Evolutionary conservation across 1,140 invertebrate species (phyloP).

Genomic region (Coenobita brevimanus): DNA sequence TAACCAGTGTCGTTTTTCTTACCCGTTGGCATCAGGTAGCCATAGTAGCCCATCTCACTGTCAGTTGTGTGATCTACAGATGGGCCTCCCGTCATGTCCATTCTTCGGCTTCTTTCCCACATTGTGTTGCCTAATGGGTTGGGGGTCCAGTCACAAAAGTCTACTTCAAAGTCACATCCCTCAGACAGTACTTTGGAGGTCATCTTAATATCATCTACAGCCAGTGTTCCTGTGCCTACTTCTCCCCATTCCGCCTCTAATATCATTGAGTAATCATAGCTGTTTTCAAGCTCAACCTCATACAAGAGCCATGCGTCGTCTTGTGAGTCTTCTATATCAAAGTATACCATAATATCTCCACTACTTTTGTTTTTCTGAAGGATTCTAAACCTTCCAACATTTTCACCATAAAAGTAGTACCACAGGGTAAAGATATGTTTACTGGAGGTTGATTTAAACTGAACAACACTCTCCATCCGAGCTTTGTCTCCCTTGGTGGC

Average conservation of each 20-base stretch:
- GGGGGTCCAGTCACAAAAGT: conserved; percentile 19
- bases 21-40: neutral
- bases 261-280: conserved; percentile 25
- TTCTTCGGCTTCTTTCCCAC: neutral
- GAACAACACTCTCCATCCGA: neutral
- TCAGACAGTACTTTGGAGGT: neutral
- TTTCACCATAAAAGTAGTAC: conserved; percentile 43
- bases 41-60: conserved; percentile 16
- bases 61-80: conserved; percentile 23
- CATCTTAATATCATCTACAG: conserved; percentile 41
- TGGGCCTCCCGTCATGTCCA: neutral
- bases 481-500: conserved; percentile 5
- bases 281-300: neutral
- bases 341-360: neutral
- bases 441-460: neutral
- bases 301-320: conserved; percentile 20
- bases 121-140: neutral
- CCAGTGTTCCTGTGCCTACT: conserved; percentile 11
- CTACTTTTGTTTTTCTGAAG: neutral
- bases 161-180: conserved; percentile 32
- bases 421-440: conserved; percentile 9
- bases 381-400: conserved; percentile 26
- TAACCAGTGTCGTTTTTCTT: neutral
- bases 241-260: neutral
- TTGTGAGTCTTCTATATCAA: conserved; percentile 27